Conservation (phyloP, 2,113 vertebrate species). For the Sceloporus undulatus region DNA sequence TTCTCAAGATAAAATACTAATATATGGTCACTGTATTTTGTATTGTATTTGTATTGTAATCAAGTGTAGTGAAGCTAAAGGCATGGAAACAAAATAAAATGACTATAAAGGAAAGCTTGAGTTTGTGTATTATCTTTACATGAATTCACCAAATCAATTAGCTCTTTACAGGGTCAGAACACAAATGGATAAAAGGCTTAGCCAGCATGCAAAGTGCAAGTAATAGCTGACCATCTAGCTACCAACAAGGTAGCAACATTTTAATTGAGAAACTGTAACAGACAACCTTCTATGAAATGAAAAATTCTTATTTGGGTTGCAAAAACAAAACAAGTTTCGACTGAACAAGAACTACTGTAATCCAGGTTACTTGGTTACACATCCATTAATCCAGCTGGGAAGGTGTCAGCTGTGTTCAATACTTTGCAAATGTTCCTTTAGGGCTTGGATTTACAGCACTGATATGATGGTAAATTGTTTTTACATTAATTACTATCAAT, state of each 20-base stretch:
- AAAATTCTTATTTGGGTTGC: background rate
- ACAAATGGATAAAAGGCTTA: background rate
- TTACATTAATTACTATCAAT: too few species aligned
- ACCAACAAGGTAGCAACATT: background rate
- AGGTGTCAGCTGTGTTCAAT: background rate
- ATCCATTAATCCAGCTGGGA: background rate
- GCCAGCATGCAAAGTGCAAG: background rate
- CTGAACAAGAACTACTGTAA: background rate
- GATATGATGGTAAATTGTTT: background rate
- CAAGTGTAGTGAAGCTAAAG: conserved; percentile 75
- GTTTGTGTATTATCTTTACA: conserved; percentile 30
- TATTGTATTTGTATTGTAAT: conserved; percentile 79
- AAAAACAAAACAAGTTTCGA: background rate
- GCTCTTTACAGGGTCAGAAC: background rate
- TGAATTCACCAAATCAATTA: background rate
- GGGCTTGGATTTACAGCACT: background rate
- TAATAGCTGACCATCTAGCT: accelerated
- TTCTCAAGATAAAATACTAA: conserved; percentile 67
- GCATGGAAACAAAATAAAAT: conserved; percentile 77
- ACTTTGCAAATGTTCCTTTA: background rate
- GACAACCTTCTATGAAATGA: background rate
- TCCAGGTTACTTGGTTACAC: background rate
- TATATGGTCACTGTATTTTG: conserved; percentile 77
- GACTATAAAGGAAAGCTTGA: conserved; percentile 59
- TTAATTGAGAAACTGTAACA: background rate